Percentiles rank a stretch among this genome's conserved stretches.
phyloP scores from a whole-genome alignment of 2,113 vertebrate genomes.

The Stictonetta naevosa region DNA sequence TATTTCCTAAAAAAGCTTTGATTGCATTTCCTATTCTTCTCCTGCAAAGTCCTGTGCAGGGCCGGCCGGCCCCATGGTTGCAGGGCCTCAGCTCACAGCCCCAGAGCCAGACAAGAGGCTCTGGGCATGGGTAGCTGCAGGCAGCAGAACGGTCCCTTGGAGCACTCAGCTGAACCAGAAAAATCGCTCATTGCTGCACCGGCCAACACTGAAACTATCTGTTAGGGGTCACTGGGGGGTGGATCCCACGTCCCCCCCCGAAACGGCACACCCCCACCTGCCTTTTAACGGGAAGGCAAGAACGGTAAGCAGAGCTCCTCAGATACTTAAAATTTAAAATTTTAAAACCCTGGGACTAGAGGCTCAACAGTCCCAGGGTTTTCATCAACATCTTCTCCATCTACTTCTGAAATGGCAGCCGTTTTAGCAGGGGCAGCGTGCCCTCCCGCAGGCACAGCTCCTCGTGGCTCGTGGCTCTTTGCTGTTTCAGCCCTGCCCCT shows the following conservation, averaged over 20 bases:
- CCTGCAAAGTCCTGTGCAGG: rapidly evolving
- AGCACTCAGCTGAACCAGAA: not conserved
- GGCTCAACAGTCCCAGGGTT: not conserved
- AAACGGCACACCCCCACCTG: not conserved
- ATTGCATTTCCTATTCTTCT: not conserved
- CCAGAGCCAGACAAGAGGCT: not conserved
- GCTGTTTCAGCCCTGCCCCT: not conserved
- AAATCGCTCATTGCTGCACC: rapidly evolving
- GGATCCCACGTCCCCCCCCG: not conserved
- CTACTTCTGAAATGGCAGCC: not conserved
- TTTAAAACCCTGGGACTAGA: not conserved
- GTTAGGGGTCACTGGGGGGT: rapidly evolving
- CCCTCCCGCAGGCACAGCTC: not conserved
- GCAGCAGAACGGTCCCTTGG: not conserved
- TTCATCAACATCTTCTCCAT: not conserved
- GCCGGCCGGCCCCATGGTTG: not conserved
- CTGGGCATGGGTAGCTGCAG: not conserved
- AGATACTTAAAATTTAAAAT: not conserved
- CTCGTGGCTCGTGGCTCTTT: not conserved
- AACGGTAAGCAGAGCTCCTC: not conserved
- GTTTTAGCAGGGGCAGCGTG: rapidly evolving
- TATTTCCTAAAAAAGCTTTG: not conserved
- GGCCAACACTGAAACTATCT: not conserved
- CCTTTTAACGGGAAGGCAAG: not conserved
- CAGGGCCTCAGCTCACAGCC: rapidly evolving